phyloP scores from a whole-genome alignment of 2,888 invertebrate species.

The Crossocerus cetratus region DNA sequence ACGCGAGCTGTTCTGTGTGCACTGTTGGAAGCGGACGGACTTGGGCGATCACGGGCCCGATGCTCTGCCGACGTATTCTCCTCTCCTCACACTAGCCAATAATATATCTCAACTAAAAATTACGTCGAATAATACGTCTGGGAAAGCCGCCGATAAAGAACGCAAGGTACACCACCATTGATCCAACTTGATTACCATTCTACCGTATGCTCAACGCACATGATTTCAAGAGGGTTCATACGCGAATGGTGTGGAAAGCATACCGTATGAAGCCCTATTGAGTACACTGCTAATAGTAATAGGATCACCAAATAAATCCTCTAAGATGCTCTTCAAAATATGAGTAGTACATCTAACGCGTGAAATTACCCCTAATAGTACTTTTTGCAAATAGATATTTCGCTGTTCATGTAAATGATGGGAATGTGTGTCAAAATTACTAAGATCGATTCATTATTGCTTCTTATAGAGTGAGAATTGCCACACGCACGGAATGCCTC shows the following conservation, averaged over 20 bases:
- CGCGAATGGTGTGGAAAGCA: constrained; percentile 37
- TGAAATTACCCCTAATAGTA: neutral
- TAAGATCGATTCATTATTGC: neutral
- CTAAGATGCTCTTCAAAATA: constrained; percentile 13
- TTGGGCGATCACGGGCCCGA: constrained; percentile 83
- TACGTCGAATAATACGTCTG: constrained; percentile 76
- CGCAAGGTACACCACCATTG: constrained; percentile 72
- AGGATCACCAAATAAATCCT: constrained; percentile 57
- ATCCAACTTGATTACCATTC: neutral
- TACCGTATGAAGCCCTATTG: constrained; percentile 57
- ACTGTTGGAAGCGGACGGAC: constrained; percentile 87
- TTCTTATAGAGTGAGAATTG: constrained; percentile 80
- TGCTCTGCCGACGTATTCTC: constrained; percentile 83
- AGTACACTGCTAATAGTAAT: constrained; percentile 60
- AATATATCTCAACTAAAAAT: constrained; percentile 81
- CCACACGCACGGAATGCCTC: constrained; percentile 85
- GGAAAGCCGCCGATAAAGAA: constrained; percentile 77
- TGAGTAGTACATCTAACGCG: neutral
- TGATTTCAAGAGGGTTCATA: constrained; percentile 12
- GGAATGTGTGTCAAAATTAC: neutral
- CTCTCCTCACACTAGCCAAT: constrained; percentile 83
- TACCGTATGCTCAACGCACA: constrained; percentile 7
- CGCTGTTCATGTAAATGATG: neutral
- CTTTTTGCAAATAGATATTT: neutral
- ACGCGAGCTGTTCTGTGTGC: constrained; percentile 84